phyloP scores from a whole-genome alignment of 2,888 invertebrate genomes.

The Tachina lurida region DNA sequence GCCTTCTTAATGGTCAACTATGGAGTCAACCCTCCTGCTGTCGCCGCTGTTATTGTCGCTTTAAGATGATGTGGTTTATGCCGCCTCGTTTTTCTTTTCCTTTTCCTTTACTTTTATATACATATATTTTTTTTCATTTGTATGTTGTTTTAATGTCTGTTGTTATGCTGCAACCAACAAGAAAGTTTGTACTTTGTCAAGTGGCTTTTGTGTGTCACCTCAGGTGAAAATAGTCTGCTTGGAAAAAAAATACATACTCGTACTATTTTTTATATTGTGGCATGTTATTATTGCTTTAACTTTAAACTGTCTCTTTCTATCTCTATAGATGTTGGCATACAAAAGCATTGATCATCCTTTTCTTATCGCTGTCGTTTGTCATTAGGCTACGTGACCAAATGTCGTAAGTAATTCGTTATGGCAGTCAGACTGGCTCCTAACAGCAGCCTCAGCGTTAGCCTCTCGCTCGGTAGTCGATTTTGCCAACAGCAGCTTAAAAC shows the following conservation, averaged over 20 bases:
- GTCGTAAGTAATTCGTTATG: constrained; percentile 71
- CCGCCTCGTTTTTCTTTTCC: constrained; percentile 55
- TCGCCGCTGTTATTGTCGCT: constrained; percentile 67
- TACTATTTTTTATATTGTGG: constrained; percentile 1
- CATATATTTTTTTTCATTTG: background rate
- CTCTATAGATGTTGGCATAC: constrained; percentile 9
- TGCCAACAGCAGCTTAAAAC: constrained; percentile 56
- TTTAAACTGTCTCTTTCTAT: constrained; percentile 34
- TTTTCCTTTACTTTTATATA: background rate
- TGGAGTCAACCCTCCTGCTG: constrained; percentile 67
- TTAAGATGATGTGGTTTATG: constrained; percentile 57
- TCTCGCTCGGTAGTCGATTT: constrained; percentile 52
- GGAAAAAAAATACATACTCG: background rate
- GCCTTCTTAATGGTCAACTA: constrained; percentile 51
- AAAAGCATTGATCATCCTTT: constrained; percentile 69
- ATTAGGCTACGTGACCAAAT: constrained; percentile 72
- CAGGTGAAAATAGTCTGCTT: constrained; percentile 68
- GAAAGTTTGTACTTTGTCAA: constrained; percentile 62
- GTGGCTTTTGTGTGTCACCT: constrained; percentile 71
- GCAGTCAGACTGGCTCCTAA: constrained; percentile 64
- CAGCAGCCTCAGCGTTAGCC: constrained; percentile 39
- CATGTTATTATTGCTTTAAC: constrained; percentile 46
- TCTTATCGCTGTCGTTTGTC: constrained; percentile 71
- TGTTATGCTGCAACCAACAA: constrained; percentile 31
- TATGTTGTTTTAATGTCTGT: constrained; percentile 11